Base-by-base conservation (phyloP, 1,140 invertebrate genomes). In the Polypedilum pembai region DNA sequence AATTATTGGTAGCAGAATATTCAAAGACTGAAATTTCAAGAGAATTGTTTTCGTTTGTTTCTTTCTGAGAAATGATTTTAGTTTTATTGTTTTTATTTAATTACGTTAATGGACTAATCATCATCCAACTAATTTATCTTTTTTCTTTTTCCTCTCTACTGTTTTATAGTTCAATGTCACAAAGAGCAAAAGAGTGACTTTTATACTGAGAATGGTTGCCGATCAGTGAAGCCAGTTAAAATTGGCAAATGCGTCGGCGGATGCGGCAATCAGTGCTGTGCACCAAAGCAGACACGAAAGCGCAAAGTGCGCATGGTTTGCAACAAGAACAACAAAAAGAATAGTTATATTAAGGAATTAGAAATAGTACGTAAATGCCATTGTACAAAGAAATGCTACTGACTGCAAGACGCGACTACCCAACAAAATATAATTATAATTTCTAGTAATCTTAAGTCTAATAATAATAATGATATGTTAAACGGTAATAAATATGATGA, bases 321-420 rank as follows among this genome's bases (percentile, higher is more conserved):
- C 85, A 88, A 89, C 77, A 33, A 33, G 24, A 33, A 33, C 24
- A 91, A 98, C 82, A 95, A 95, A 73, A 92, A 90, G 75, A 91
- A 92, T 33, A 33, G 24, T 73, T 97, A 95, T 86, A 94, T 94
- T 80, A 95, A 96, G 87, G 93, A 97, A 81, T 90, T 99, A 79
- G 94, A 98, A 80, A 93, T 98, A 79, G 93, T 98, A 80, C 90
- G 95, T 79, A 98, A 97, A 83, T 98, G 92, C 82, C 90, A 91
- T 75, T 94, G 92, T 84, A 89, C 90, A 76, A 91, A 92, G 82
- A 93, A 93, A 85, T 94, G 92, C 85, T 87, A 91, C 83, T 89
- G 88, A 82, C 81, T 82, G 81, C 80, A 81, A 81, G 81, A 82
- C 81, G 81, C 81, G 81, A 82, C 81, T 82, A 82, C 81, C 81